Percentiles rank a stretch among this genome's conserved stretches.
Conservation (phyloP, 2,797 vertebrate species). For the Brachyrhaphis roseni region DNA sequence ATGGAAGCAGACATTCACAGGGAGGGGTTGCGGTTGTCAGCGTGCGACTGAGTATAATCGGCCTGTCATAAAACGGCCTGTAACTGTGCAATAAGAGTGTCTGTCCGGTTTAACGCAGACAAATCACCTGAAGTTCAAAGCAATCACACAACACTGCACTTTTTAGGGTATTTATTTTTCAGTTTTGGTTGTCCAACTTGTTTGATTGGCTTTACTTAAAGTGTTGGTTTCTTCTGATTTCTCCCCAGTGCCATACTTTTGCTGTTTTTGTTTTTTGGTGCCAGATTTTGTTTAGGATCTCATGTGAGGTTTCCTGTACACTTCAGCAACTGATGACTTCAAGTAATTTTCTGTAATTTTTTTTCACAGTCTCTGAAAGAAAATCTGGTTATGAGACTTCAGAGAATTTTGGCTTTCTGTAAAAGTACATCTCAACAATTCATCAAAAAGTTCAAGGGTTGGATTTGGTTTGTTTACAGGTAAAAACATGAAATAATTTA, state of each 20-base stretch:
- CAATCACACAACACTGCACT: not conserved
- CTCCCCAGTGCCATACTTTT: not conserved
- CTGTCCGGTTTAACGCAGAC: not conserved
- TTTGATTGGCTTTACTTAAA: not conserved
- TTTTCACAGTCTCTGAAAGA: not conserved
- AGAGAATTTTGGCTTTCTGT: not conserved
- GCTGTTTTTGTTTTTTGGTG: not conserved
- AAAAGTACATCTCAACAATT: not conserved
- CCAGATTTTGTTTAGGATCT: not conserved
- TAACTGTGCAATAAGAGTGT: not conserved
- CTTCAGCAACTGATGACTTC: not conserved
- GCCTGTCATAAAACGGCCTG: not conserved
- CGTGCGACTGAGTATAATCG: not conserved
- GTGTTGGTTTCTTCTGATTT: not conserved
- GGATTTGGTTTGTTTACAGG: not conserved
- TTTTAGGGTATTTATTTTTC: not conserved
- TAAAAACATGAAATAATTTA: not conserved
- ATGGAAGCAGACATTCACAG: not conserved
- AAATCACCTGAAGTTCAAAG: not conserved
- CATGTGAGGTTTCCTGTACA: not conserved
- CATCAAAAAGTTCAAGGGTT: not conserved
- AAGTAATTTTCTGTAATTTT: not conserved
- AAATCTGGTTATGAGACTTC: not conserved
- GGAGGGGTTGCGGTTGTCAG: not conserved
- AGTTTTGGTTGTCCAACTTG: not conserved